These are phyloP conservation scores for Lagocephalus sceleratus DNA, from an alignment of 2,797 vertebrate species.

Conservation along the genomic window DNA sequence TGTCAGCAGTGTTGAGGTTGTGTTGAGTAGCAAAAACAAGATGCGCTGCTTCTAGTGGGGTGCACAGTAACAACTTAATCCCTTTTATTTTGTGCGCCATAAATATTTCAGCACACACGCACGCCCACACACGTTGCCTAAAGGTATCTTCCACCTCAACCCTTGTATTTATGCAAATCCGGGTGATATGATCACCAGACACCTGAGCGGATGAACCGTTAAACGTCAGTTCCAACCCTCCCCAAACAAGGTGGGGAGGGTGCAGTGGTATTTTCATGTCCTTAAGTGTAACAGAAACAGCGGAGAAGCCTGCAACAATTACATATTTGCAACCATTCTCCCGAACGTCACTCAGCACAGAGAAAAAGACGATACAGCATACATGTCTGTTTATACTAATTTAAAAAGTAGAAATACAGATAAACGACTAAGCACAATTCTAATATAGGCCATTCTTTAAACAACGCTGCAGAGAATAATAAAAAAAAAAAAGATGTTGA, in stretches of 20 bases:
- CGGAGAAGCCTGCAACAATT: background rate
- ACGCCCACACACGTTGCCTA: constrained; percentile 31
- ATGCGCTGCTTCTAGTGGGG: constrained; percentile 2
- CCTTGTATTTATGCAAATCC: constrained; percentile 48
- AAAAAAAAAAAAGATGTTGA: background rate
- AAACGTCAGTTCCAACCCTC: constrained; percentile 4
- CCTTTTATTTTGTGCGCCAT: constrained; percentile 39
- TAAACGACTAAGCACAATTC: background rate
- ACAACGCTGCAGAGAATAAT: background rate
- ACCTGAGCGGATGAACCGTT: constrained; percentile 10
- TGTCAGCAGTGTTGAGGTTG: constrained; percentile 22
- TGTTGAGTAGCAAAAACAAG: constrained; percentile 21
- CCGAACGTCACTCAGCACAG: too few relatives aligned
- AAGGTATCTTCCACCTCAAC: constrained; percentile 2
- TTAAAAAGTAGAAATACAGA: background rate
- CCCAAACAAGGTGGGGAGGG: too few relatives aligned
- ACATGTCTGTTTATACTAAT: too few relatives aligned
- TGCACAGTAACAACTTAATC: constrained; percentile 35
- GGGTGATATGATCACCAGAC: constrained; percentile 10
- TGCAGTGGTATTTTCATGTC: too few relatives aligned
- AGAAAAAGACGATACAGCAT: too few relatives aligned
- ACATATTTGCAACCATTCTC: too few relatives aligned
- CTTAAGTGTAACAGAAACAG: background rate
- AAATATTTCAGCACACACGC: constrained; percentile 42
- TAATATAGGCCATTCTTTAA: background rate